Conservation (phyloP, 37 sponge, comb jelly and placozoan genomes). For the Haliclona indistincta region DNA sequence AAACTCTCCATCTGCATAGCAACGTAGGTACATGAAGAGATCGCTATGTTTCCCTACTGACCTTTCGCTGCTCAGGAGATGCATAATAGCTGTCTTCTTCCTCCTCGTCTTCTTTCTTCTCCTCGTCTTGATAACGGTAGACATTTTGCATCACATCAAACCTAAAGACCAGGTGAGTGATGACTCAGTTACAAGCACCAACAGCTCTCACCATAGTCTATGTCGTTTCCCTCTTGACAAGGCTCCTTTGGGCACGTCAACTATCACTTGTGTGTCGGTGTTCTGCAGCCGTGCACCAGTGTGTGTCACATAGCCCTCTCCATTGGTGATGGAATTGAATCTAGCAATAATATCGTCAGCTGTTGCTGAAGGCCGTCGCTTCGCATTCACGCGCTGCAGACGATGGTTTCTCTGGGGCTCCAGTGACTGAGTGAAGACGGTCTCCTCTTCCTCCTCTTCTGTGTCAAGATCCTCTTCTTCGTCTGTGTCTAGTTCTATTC, state of each 20-base stretch:
- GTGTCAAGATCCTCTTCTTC: background rate
- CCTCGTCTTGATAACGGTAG: background rate
- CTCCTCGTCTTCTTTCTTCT: no score
- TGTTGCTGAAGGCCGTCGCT: background rate
- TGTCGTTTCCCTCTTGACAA: conserved; percentile 45
- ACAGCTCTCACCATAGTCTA: conserved; percentile 62
- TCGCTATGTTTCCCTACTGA: background rate
- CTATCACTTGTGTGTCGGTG: conserved; percentile 34
- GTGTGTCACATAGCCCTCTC: conserved; percentile 37
- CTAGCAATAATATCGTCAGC: background rate
- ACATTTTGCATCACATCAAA: conserved; percentile 58
- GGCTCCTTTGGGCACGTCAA: conserved; percentile 68
- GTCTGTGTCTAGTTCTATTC: conserved; percentile 8
- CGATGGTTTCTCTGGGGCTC: conserved; percentile 8
- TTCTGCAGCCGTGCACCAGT: conserved; percentile 54
- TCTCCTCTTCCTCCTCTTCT: background rate
- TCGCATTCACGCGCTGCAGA: conserved; percentile 12
- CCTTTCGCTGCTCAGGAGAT: no score
- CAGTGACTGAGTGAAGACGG: background rate
- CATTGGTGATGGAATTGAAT: background rate
- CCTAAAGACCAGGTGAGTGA: no score
- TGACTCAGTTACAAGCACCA: no score
- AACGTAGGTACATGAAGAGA: conserved; percentile 2
- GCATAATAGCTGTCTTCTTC: no score
- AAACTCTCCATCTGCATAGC: conserved; percentile 21